These are phyloP conservation scores for Acrocera orbiculus DNA, from an alignment of 2,888 invertebrate species.

Conservation along the genomic window DNA sequence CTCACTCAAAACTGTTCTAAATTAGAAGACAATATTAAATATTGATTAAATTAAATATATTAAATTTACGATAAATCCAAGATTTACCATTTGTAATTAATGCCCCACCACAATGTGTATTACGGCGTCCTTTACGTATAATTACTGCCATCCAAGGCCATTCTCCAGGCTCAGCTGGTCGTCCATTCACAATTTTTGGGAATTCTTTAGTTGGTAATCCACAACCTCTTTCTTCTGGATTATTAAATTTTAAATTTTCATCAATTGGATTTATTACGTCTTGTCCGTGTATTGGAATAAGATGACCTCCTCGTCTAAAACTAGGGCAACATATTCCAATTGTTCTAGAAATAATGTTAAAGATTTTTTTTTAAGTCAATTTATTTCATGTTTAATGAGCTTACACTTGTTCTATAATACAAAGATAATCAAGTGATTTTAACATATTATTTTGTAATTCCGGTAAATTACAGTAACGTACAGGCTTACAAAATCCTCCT, in stretches of 20 bases:
- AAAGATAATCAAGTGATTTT: slow-evolving; percentile 46
- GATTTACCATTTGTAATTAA: slow-evolving; percentile 59
- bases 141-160: slow-evolving; percentile 80
- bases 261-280: slow-evolving; percentile 24
- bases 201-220: slow-evolving; percentile 29
- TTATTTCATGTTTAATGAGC: slow-evolving; percentile 13
- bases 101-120: slow-evolving; percentile 57
- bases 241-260: no score
- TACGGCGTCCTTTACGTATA: slow-evolving; percentile 38
- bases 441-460: slow-evolving; percentile 40
- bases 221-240: slow-evolving; percentile 23
- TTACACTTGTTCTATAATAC: slow-evolving; percentile 48
- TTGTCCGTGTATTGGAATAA: slow-evolving; percentile 29
- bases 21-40: no score
- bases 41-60: no score
- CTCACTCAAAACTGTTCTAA: no score
- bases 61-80: no score
- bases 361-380: not conserved
- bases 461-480: slow-evolving; percentile 40
- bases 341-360: slow-evolving; percentile 19
- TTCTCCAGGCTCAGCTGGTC: slow-evolving; percentile 45
- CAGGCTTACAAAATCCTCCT: slow-evolving; percentile 48
- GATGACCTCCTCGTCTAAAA: slow-evolving; percentile 14
- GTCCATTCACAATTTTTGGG: slow-evolving; percentile 41
- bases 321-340: slow-evolving; percentile 65